These are phyloP conservation scores for Sebastes minor DNA, from an alignment of 2,797 vertebrate genomes.

Conservation along the genomic window DNA sequence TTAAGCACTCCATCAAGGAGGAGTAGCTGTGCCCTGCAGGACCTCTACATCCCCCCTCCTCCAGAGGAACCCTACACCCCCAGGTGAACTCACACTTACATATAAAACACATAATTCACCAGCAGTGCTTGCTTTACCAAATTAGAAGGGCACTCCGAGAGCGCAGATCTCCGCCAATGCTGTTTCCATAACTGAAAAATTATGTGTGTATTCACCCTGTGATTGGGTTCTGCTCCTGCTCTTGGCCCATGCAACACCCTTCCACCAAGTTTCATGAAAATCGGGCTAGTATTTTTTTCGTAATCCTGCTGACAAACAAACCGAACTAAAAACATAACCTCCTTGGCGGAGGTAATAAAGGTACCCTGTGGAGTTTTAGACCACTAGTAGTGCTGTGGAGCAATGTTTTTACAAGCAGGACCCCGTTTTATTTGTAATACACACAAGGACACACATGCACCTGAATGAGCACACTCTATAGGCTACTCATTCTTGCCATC, in stretches of 20 bases:
- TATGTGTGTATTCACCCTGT: no score
- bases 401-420: not conserved
- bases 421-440: not conserved
- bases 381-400: not conserved
- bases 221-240: no score
- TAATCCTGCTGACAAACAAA: no score
- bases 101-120: not conserved
- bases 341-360: not conserved
- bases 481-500: not conserved
- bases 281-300: no score
- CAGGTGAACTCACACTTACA: constrained; percentile 80
- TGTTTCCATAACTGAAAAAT: no score
- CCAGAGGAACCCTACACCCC: constrained; percentile 96
- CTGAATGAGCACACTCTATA: not conserved
- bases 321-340: no score
- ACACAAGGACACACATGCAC: not conserved
- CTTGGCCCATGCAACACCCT: no score
- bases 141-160: not conserved
- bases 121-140: not conserved
- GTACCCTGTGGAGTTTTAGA: not conserved
- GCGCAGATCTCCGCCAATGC: no score
- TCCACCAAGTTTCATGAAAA: no score
- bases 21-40: constrained; percentile 96
- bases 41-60: constrained; percentile 97
- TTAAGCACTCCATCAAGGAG: constrained; percentile 96